phyloP scores from a whole-genome alignment of 1,140 invertebrate genomes.

The Trigoniulus corallinus region DNA sequence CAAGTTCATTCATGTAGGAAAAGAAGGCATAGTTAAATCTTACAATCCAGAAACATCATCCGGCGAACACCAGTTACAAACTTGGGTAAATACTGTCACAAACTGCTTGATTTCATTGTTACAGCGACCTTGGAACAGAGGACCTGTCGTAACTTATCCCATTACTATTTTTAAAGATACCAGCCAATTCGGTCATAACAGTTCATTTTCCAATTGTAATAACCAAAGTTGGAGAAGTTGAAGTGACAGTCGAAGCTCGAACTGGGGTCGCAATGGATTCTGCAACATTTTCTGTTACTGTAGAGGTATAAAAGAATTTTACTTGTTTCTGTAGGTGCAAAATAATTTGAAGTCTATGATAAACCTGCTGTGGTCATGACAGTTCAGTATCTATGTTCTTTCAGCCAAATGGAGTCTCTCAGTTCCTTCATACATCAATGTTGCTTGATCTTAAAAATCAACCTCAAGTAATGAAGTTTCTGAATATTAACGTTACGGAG shows the following conservation, averaged over 20 bases:
- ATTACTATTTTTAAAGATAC: no score
- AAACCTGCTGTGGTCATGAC: no score
- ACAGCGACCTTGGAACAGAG: no score
- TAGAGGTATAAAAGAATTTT: background rate
- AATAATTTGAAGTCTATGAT: no score
- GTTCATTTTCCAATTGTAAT: constrained; percentile 88
- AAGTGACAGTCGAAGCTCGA: constrained; percentile 34
- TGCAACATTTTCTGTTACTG: background rate
- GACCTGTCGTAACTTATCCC: no score
- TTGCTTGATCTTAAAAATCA: constrained; percentile 40
- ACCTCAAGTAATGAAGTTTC: constrained; percentile 33
- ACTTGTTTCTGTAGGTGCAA: background rate
- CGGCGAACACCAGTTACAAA: constrained; percentile 31
- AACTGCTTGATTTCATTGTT: background rate
- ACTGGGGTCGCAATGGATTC: background rate
- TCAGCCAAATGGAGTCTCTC: constrained; percentile 36
- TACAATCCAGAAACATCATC: constrained; percentile 26
- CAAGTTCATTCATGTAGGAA: constrained; percentile 37
- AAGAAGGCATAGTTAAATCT: constrained; percentile 33
- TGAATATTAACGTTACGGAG: constrained; percentile 40
- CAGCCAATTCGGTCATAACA: background rate
- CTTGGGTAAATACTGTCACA: constrained; percentile 23
- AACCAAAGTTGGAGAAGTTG: constrained; percentile 54
- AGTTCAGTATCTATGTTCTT: constrained; percentile 11
- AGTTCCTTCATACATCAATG: constrained; percentile 39